Evolutionary conservation across 2,888 invertebrate genomes (phyloP), one percentile per base, ranked within the genome.

Genomic region (Herminia tarsipennalis): DNA sequence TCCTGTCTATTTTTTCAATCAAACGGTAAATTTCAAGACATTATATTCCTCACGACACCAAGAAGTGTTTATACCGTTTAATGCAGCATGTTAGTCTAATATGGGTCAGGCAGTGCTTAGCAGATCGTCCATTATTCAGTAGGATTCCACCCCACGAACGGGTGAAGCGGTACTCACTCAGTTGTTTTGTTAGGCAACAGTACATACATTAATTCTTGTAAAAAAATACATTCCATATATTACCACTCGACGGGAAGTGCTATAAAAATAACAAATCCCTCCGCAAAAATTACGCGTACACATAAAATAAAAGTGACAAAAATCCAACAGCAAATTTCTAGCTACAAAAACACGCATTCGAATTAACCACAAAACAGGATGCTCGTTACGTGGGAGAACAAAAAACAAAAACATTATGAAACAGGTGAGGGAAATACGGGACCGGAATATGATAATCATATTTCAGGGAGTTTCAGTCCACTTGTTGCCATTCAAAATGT

Each of bases 311-410:
- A 73, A 67, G 59, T 65, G 70, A 71, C 76, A 76, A 80, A 81
- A 80, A 77, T 73, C 66, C 74, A 70, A 71, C 71, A 30, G 70
- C 70, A 73, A 83, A 77, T 73, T 76, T 70, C 70, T 72, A 73
- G 75, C 63, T 76, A 83, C 80, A 83, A 83, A 82, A 86, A 85
- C 80, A 78, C 74, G 80, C 76, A 82, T 84, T 79, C 80, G 84
- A 87, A 88, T 87, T 88, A 88, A 86, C 86, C 80, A 68, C 77
- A 70, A 68, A 78, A 81, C 84, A 78, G 86, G 86, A 85, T 76
- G 83, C 85, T 87, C 84, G 85, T 88, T 86, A 86, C 73, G 74
- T 66, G 59, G 57, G 65, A 70, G 71, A 67, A 79, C 64, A 78
- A 81, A 82, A 81, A 76, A 76, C 71, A 71, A 75, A 74, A 81